Evolutionary conservation across 2,797 vertebrate genomes (phyloP).

Genomic region (Leptoclinus maculatus): DNA sequence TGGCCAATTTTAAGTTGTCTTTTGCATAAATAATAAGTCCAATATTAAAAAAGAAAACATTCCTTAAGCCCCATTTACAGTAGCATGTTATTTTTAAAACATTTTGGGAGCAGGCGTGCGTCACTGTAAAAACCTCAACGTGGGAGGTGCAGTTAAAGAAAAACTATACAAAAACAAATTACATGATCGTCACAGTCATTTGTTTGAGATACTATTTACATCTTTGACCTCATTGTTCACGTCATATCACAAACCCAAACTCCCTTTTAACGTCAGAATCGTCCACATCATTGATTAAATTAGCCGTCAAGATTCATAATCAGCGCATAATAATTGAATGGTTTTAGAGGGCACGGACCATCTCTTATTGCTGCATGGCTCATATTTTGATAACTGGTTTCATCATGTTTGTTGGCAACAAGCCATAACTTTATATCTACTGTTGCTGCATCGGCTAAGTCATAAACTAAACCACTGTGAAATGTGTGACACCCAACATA

Average conservation of each 20-base stretch:
- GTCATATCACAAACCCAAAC: constrained; percentile 43
- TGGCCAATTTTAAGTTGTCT: constrained; percentile 55
- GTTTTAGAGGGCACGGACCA: constrained; percentile 19
- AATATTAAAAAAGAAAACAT: constrained; percentile 44
- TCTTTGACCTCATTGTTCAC: constrained; percentile 69
- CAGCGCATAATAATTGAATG: constrained; percentile 20
- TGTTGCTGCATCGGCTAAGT: constrained; percentile 44
- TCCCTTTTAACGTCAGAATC: constrained; percentile 20
- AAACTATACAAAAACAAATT: constrained; percentile 71
- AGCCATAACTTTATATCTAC: constrained; percentile 42
- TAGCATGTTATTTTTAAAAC: constrained; percentile 44
- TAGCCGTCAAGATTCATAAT: constrained; percentile 11
- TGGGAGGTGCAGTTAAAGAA: constrained; percentile 57
- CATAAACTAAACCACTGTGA: constrained; percentile 60
- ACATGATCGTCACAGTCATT: constrained; percentile 82
- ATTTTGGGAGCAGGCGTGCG: constrained; percentile 61
- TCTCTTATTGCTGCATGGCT: constrained; percentile 71
- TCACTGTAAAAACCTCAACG: constrained; percentile 66
- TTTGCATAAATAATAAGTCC: constrained; percentile 42
- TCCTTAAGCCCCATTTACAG: constrained; percentile 56
- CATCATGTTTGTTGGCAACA: constrained; percentile 34
- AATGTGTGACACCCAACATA: constrained; percentile 58
- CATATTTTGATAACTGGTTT: constrained; percentile 36
- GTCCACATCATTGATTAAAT: constrained; percentile 37
- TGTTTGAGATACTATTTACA: constrained; percentile 79